These are phyloP conservation scores for Andrena bucephala DNA, from an alignment of 2,888 invertebrate genomes.

Conservation along the genomic window DNA sequence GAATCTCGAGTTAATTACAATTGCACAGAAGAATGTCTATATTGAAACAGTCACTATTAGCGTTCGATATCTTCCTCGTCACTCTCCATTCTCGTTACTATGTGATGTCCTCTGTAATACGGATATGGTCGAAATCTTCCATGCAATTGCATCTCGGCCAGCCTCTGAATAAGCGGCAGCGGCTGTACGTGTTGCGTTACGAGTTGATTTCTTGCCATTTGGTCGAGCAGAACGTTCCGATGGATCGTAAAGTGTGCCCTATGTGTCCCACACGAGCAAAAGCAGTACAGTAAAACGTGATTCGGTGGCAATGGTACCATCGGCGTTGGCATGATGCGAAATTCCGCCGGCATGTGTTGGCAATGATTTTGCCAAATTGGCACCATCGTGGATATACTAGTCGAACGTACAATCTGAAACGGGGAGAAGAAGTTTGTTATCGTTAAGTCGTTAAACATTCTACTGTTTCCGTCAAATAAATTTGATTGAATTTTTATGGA, in stretches of 20 bases:
- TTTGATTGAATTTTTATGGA: neutral
- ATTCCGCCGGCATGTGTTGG: neutral
- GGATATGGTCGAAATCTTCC: neutral
- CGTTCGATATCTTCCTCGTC: slow-evolving; percentile 17
- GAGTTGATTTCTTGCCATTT: slow-evolving; percentile 5
- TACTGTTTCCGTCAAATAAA: neutral
- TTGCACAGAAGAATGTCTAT: neutral
- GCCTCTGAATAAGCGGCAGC: neutral
- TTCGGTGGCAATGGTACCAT: slow-evolving; percentile 5
- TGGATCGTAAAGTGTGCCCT: slow-evolving; percentile 32
- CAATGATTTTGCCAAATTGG: neutral
- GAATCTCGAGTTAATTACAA: neutral
- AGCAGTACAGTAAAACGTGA: slow-evolving; percentile 19
- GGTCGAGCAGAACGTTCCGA: slow-evolving; percentile 16
- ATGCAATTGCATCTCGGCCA: slow-evolving; percentile 7
- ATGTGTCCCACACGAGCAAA: slow-evolving; percentile 38
- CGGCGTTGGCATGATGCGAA: neutral
- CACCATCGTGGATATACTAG: slow-evolving; percentile 6
- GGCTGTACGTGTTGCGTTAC: neutral
- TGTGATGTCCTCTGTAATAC: neutral
- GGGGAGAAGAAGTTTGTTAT: neutral
- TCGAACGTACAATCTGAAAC: slow-evolving; percentile 6
- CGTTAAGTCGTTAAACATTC: neutral
- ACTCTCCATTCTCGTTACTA: neutral
- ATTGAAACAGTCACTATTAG: neutral